Base-by-base conservation (phyloP, 1,140 invertebrate species). In the Aphidius ervi region DNA sequence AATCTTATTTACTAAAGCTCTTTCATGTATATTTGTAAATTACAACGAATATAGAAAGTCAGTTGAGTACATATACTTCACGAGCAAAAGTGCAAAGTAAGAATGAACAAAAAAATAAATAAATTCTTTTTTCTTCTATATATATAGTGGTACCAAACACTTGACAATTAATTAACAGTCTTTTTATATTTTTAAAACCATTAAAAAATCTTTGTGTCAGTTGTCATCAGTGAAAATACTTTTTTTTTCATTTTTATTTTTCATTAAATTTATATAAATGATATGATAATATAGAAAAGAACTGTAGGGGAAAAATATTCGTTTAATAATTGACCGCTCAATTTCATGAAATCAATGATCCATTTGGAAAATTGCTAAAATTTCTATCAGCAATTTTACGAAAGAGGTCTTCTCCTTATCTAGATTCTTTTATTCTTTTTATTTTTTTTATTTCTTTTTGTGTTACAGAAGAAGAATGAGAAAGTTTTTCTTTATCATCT, bases 311-410 rank as follows among this genome's bases (percentile, higher is more conserved):
- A 40, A 53, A 40, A 8, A n/a, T 53, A 9, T 41, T 42, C 20
- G 6, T 37, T 5, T n/a, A n/a, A 59, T 68, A 75, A 77, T 74
- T 72, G 69, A 77, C 64, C 65, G 67, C 64, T 73, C 68, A 59
- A 71, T 73, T 73, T 72, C 66, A 39, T 46, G 41, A 23, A 68
- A 74, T 63, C 73, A 74, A 72, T 57, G 67, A 62, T 78, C 74
- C 76, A 78, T 79, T 78, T 76, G 65, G 67, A 65, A 72, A 79
- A 79, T 79, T 77, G 73, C 73, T 70, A 68, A 74, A 76, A 73
- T 76, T 70, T 74, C 75, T 71, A 77, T 78, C 74, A 71, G 69
- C 66, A 71, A 77, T 77, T 77, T 73, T 53, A 39, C 43, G 56
- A 61, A 48, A 63, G 54, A 63, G 64, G 54, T 10, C 45, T 40